A percentile compares a stretch with the other conserved stretches of the same genome.
Evolutionary conservation across 1,140 invertebrate species (phyloP).

Genomic region (Camponotus vicinus): DNA sequence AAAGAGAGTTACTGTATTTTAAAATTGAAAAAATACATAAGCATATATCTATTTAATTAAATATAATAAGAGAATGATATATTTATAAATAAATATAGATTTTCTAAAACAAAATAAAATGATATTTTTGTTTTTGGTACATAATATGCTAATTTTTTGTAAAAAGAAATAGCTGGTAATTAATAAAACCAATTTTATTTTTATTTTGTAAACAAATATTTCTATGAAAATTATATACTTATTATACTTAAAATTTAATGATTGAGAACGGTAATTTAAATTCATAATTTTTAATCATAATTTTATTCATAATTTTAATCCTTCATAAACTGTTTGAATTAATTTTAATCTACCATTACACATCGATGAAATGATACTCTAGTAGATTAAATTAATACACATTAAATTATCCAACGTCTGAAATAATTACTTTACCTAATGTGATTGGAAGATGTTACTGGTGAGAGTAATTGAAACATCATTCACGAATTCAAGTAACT

Average conservation of each 20-base stretch:
- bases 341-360: conserved; percentile 2
- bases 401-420: not conserved
- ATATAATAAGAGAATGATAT: too few species aligned
- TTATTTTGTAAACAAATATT: not conserved
- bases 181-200: not conserved
- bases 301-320: not conserved
- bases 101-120: too few species aligned
- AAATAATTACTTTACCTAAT: conserved; percentile 31
- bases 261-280: too few species aligned
- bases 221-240: not conserved
- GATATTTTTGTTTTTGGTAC: too few species aligned
- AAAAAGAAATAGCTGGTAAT: too few species aligned
- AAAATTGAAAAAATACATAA: too few species aligned
- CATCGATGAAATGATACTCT: not conserved
- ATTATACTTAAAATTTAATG: not conserved
- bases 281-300: too few species aligned
- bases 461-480: conserved; percentile 42
- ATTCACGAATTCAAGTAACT: conserved; percentile 44
- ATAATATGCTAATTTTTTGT: too few species aligned
- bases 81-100: too few species aligned
- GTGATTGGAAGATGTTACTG: not conserved
- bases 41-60: too few species aligned
- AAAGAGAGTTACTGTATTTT: too few species aligned
- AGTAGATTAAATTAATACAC: not conserved
- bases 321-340: not conserved